These are phyloP conservation scores for Champsocephalus gunnari DNA, from an alignment of 2,797 vertebrate genomes.

Conservation along the genomic window DNA sequence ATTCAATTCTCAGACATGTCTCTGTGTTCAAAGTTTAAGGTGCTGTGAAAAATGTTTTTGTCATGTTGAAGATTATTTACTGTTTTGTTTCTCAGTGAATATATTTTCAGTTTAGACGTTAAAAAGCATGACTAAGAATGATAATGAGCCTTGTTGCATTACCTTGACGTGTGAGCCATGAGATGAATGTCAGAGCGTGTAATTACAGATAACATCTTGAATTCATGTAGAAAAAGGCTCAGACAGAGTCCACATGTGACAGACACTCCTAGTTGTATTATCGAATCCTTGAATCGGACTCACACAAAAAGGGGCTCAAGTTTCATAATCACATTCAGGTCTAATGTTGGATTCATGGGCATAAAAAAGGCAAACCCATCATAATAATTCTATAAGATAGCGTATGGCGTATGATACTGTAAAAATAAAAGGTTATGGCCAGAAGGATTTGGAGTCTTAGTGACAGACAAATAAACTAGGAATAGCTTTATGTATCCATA, in stretches of 20 bases:
- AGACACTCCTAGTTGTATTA: not conserved
- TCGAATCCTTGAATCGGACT: constrained; percentile 3
- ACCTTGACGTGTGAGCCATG: not conserved
- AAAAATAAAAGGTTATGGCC: not conserved
- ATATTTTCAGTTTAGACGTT: not conserved
- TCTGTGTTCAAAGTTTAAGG: constrained; percentile 7
- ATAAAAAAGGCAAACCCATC: not conserved
- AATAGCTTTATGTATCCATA: not conserved
- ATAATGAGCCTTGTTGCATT: constrained; percentile 8
- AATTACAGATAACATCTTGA: too few species aligned
- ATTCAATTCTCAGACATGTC: constrained; percentile 40
- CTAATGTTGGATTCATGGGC: constrained; percentile 4
- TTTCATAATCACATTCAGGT: not conserved
- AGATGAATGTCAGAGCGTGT: not conserved
- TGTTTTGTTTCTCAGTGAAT: constrained; percentile 9
- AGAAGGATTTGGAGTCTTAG: not conserved
- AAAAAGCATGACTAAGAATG: not conserved
- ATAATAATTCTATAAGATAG: not conserved
- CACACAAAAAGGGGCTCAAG: not conserved
- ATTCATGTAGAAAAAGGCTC: not conserved
- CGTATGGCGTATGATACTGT: not conserved
- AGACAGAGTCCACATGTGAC: constrained; percentile 9
- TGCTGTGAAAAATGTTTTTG: constrained; percentile 11
- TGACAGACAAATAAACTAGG: not conserved
- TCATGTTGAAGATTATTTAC: not conserved